Evolutionary conservation across 1,140 invertebrate species (phyloP).

Genomic region (Archivesica marissinica): DNA sequence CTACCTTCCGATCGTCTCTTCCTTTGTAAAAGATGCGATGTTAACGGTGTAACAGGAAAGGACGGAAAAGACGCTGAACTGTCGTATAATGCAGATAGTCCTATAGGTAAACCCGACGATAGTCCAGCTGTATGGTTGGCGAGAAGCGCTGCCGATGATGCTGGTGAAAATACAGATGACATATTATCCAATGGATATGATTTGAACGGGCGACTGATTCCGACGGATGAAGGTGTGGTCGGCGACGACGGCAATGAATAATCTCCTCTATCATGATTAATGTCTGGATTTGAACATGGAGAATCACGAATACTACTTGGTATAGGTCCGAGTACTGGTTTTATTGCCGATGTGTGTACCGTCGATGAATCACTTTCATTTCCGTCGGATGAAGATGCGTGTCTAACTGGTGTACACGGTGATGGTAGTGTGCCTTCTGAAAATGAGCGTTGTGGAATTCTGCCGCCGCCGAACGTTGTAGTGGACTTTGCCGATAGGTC

Average conservation of each 20-base stretch:
- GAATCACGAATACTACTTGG: conserved; percentile 47
- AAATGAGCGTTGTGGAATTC: background rate
- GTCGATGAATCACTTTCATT: conserved; percentile 67
- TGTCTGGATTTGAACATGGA: conserved; percentile 53
- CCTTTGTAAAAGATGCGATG: conserved; percentile 78
- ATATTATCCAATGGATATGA: conserved; percentile 69
- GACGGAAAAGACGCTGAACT: conserved; percentile 65
- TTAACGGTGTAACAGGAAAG: conserved; percentile 75
- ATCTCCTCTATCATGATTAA: conserved; percentile 33
- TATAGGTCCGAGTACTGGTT: conserved; percentile 44
- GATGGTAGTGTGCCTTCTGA: conserved; percentile 40
- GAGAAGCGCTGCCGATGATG: conserved; percentile 57
- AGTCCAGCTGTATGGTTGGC: conserved; percentile 50
- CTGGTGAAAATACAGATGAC: conserved; percentile 52
- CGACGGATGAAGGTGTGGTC: conserved; percentile 26
- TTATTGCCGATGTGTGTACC: conserved; percentile 28
- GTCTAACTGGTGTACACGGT: conserved; percentile 45
- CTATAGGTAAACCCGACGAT: conserved; percentile 45
- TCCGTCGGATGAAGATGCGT: conserved; percentile 61
- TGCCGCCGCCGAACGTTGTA: background rate
- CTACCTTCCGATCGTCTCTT: conserved; percentile 71
- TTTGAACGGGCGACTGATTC: conserved; percentile 66
- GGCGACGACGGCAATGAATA: conserved; percentile 53
- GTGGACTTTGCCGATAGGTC: conserved; percentile 73
- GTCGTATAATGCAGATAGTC: conserved; percentile 71